A percentile compares a stretch with the other conserved stretches of the same genome.
These are phyloP conservation scores for Macrocentrus cingulum DNA, from an alignment of 1,140 invertebrate species.

Conservation along the genomic window DNA sequence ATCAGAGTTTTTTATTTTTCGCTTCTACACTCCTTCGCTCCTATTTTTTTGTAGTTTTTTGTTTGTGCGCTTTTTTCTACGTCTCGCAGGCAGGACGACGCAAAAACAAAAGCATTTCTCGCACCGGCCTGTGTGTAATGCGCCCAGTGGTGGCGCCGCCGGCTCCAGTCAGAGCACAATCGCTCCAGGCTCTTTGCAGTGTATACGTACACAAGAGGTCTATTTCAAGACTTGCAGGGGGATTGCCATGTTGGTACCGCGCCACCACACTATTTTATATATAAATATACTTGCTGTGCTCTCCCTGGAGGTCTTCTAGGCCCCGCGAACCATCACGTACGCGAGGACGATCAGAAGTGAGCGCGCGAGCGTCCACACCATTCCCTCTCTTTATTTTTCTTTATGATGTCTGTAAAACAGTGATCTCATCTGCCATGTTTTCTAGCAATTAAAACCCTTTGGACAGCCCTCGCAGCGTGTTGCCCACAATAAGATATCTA, in stretches of 20 bases:
- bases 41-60: slow-evolving; percentile 10
- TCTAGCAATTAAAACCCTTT: too few species aligned
- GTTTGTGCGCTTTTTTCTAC: slow-evolving; percentile 27
- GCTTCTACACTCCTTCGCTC: slow-evolving; percentile 29
- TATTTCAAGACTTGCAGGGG: slow-evolving; percentile 49
- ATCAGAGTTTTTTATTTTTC: too few species aligned
- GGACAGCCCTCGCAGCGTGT: too few species aligned
- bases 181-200: slow-evolving; percentile 22
- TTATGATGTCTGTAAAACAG: too few species aligned
- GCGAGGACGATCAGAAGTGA: too few species aligned
- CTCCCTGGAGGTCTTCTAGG: slow-evolving; percentile 4
- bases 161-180: neutral
- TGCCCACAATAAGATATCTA: too few species aligned
- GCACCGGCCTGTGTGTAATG: slow-evolving; percentile 10
- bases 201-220: slow-evolving; percentile 39
- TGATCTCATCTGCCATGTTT: too few species aligned
- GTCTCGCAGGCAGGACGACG: slow-evolving; percentile 23
- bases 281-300: neutral
- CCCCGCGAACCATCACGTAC: too few species aligned
- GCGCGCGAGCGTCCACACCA: too few species aligned
- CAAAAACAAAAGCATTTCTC: slow-evolving; percentile 27
- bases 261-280: neutral
- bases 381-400: too few species aligned
- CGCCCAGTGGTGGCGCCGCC: slow-evolving; percentile 1
- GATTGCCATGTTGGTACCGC: slow-evolving; percentile 40